Percentiles rank a stretch among this genome's conserved stretches.
Conservation (phyloP, 2,113 vertebrate species). For the Stegastes partitus region DNA sequence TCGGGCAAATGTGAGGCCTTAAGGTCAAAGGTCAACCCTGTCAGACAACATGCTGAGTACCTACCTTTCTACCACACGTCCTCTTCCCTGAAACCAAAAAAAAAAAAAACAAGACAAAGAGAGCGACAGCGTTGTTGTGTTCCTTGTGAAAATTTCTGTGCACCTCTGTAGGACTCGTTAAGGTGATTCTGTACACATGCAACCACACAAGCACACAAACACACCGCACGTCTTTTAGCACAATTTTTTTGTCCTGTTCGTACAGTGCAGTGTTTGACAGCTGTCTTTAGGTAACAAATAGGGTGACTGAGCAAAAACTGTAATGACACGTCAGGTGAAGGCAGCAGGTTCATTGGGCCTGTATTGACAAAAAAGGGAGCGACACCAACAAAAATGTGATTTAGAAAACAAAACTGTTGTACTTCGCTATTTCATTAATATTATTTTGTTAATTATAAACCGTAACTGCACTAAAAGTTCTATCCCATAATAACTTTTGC, state of each 20-base stretch:
- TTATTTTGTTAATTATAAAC: conserved; percentile 6
- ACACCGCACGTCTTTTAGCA: conserved; percentile 35
- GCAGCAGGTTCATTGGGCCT: conserved; percentile 17
- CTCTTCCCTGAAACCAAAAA: conserved; percentile 60
- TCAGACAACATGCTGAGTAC: conserved; percentile 25
- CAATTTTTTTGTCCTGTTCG: conserved; percentile 3
- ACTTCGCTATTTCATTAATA: background rate
- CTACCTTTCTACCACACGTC: conserved; percentile 12
- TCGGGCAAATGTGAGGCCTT: conserved; percentile 83
- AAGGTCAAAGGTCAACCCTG: conserved; percentile 39
- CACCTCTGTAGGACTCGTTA: conserved; percentile 29
- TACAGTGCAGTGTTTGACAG: conserved; percentile 40
- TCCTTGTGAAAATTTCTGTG: conserved; percentile 33
- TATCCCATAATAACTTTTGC: background rate
- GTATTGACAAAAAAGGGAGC: background rate
- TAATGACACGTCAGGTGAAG: conserved; percentile 28
- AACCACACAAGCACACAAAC: conserved; percentile 27
- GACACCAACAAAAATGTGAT: conserved; percentile 6
- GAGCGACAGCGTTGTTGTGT: conserved; percentile 23
- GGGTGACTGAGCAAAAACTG: conserved; percentile 8
- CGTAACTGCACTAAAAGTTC: background rate
- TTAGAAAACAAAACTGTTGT: background rate
- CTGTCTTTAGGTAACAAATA: conserved; percentile 16
- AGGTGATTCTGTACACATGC: conserved; percentile 22
- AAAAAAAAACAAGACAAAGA: conserved; percentile 14